phyloP scores from a whole-genome alignment of 1,140 invertebrate genomes.

The Zaprionus africanus region DNA sequence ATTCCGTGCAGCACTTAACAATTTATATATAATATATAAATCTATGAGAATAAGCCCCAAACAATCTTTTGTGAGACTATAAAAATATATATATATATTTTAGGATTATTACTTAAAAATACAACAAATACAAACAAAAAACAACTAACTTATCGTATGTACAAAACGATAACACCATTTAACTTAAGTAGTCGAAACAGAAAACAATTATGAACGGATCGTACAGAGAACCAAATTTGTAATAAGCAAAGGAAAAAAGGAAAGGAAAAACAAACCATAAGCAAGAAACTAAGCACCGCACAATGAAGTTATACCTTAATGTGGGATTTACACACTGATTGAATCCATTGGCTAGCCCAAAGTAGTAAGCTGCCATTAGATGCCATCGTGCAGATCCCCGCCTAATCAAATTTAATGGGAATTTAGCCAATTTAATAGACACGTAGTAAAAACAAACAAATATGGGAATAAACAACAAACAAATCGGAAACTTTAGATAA shows the following conservation, averaged over 20 bases:
- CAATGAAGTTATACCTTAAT: slow-evolving; percentile 53
- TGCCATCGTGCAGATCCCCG: slow-evolving; percentile 21
- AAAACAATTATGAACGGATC: slow-evolving; percentile 50
- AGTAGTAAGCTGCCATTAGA: slow-evolving; percentile 16
- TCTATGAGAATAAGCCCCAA: slow-evolving; percentile 47
- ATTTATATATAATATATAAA: slow-evolving; percentile 48
- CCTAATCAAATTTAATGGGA: slow-evolving; percentile 52
- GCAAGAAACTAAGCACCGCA: slow-evolving; percentile 64
- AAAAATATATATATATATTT: slow-evolving; percentile 44
- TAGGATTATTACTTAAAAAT: slow-evolving; percentile 58
- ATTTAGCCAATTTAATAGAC: slow-evolving; percentile 76
- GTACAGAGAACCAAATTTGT: slow-evolving; percentile 77
- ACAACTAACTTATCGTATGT: slow-evolving; percentile 68
- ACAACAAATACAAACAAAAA: slow-evolving; percentile 28
- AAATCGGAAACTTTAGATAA: slow-evolving; percentile 56
- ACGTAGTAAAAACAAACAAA: slow-evolving; percentile 44
- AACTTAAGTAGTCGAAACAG: slow-evolving; percentile 68
- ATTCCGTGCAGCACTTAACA: slow-evolving; percentile 47
- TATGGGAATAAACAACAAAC: slow-evolving; percentile 24
- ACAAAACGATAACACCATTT: slow-evolving; percentile 64
- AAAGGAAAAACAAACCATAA: slow-evolving; percentile 13
- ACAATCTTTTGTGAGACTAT: slow-evolving; percentile 79
- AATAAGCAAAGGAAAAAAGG: slow-evolving; percentile 36
- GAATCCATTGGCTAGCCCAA: slow-evolving; percentile 4
- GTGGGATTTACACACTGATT: slow-evolving; percentile 23